A percentile compares a stretch with the other conserved stretches of the same genome.
These are phyloP conservation scores for Cepaea hortensis DNA, from an alignment of 2,888 invertebrate species.

Conservation along the genomic window DNA sequence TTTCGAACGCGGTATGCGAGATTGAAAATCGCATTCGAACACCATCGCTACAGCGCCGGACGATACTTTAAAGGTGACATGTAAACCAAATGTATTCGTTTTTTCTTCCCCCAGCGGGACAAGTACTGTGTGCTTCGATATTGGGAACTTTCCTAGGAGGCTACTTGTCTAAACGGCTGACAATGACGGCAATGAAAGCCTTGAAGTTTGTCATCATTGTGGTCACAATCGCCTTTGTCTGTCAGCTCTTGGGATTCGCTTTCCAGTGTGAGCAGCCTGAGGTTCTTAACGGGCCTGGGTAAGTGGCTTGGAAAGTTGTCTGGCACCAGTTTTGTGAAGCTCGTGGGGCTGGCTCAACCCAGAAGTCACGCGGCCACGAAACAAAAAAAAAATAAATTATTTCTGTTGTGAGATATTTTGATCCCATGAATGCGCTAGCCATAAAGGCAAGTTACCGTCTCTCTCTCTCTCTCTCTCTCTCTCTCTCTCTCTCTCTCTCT, in stretches of 20 bases:
- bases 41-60: no score
- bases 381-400: no score
- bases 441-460: no score
- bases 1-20: no score
- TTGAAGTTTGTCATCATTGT: slow-evolving; percentile 1
- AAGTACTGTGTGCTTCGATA: neutral
- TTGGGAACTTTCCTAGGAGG: slow-evolving; percentile 25
- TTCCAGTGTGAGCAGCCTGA: slow-evolving; percentile 36
- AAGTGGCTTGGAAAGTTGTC: neutral
- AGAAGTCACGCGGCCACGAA: no score
- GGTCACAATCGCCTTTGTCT: neutral
- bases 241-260: neutral
- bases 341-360: neutral
- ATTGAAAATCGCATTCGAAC: no score
- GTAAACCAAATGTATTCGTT: no score
- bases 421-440: no score
- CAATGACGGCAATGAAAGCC: slow-evolving; percentile 23
- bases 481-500: no score
- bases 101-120: neutral
- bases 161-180: slow-evolving; percentile 21
- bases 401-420: no score
- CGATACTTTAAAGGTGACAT: no score
- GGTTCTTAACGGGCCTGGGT: slow-evolving; percentile 29
- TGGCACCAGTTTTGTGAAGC: neutral
- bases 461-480: no score